Evolutionary conservation across 2,113 vertebrate species (phyloP).

Genomic region (Pelobates fuscus): DNA sequence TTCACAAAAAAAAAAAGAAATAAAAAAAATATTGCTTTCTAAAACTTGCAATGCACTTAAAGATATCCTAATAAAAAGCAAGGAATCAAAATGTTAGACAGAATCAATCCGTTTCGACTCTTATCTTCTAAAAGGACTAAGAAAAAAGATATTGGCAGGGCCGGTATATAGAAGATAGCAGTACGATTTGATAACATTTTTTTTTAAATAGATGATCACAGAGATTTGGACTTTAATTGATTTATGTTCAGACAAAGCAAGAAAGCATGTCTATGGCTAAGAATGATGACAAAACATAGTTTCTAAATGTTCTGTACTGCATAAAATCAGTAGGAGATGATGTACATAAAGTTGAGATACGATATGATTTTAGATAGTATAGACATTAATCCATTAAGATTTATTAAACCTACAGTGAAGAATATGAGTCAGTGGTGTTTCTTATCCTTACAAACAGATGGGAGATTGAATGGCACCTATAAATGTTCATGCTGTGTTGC

Average conservation of each 20-base stretch:
- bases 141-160: conserved; percentile 25
- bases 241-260: conserved; percentile 51
- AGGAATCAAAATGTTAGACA: conserved; percentile 53
- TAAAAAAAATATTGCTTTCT: conserved; percentile 26
- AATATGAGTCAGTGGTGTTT: conserved; percentile 63
- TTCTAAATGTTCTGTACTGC: conserved; percentile 28
- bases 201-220: conserved; percentile 29
- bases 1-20: conserved; percentile 3
- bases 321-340: conserved; percentile 40
- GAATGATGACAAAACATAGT: conserved; percentile 37
- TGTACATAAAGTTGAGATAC: conserved; percentile 51
- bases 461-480: conserved; percentile 71
- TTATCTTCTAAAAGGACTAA: conserved; percentile 50
- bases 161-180: conserved; percentile 38
- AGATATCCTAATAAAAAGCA: conserved; percentile 49
- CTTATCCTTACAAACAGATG: conserved; percentile 75
- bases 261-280: conserved; percentile 26
- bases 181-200: conserved; percentile 40
- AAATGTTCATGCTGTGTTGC: conserved; percentile 71
- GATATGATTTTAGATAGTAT: conserved; percentile 58
- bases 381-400: conserved; percentile 62
- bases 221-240: conserved; percentile 52
- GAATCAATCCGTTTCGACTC: conserved; percentile 40
- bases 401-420: conserved; percentile 63
- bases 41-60: conserved; percentile 33